These are phyloP conservation scores for Montipora capricornis DNA, from an alignment of 64 coral and sea anemone species.

Conservation along the genomic window DNA sequence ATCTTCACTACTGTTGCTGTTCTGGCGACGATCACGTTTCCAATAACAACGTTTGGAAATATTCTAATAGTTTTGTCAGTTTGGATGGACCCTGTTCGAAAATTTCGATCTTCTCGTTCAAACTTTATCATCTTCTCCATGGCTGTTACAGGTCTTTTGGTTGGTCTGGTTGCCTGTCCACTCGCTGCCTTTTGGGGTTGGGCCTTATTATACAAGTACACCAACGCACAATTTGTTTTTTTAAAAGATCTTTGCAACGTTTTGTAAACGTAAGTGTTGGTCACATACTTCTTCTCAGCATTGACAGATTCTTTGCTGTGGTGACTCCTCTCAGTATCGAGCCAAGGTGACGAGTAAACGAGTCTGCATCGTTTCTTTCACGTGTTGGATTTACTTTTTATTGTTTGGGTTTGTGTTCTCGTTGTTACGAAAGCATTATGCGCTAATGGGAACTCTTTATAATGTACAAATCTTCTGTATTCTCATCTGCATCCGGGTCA, in stretches of 20 bases:
- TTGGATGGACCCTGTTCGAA: slow-evolving; percentile 50
- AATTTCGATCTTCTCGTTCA: slow-evolving; percentile 32
- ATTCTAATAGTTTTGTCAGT: slow-evolving; percentile 4
- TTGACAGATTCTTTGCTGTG: slow-evolving; percentile 47
- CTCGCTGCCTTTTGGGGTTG: background rate
- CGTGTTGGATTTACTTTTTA: background rate
- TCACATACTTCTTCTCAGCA: slow-evolving; percentile 26
- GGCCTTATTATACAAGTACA: background rate
- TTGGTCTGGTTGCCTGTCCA: background rate
- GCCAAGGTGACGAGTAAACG: background rate
- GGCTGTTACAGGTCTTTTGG: slow-evolving; percentile 21
- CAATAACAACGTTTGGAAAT: slow-evolving; percentile 20
- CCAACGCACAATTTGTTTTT: no score
- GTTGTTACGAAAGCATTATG: background rate
- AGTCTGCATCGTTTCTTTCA: background rate
- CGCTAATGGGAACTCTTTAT: background rate
- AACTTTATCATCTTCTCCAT: slow-evolving; percentile 31
- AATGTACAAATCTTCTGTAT: background rate
- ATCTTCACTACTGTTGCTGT: background rate
- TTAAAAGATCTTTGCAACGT: background rate
- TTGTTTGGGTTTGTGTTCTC: background rate
- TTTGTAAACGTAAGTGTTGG: background rate
- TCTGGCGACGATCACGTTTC: background rate
- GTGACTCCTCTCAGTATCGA: slow-evolving; percentile 31
- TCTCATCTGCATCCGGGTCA: background rate